Conservation (phyloP, 1,140 invertebrate species). For the Apis laboriosa region DNA sequence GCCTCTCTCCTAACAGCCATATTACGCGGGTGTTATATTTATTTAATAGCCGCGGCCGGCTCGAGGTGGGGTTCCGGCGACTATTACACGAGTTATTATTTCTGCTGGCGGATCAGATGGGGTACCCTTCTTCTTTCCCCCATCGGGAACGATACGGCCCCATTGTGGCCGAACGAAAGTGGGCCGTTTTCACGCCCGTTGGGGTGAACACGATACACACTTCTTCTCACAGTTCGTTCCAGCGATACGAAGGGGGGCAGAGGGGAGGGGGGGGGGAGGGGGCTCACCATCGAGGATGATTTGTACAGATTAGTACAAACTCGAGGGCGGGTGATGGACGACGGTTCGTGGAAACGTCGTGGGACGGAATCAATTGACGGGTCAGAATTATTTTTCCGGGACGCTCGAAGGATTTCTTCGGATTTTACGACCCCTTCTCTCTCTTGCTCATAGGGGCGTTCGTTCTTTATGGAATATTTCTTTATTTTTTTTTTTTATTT, state of each 20-base stretch:
- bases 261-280: not conserved
- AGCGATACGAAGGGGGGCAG: not conserved
- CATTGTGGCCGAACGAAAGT: conserved; percentile 59
- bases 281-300: conserved; percentile 27
- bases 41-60: conserved; percentile 68
- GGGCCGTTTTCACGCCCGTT: conserved; percentile 66
- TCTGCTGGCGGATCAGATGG: conserved; percentile 65
- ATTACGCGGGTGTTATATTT: conserved; percentile 76
- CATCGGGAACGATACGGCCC: conserved; percentile 42
- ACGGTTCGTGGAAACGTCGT: conserved; percentile 12
- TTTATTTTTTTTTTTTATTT: too few species aligned
- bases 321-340: not conserved
- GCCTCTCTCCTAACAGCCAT: conserved; percentile 70
- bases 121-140: conserved; percentile 31
- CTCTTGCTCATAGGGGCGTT: too few species aligned
- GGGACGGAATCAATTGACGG: conserved; percentile 17
- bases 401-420: not conserved
- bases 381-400: not conserved
- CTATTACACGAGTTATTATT: conserved; percentile 73
- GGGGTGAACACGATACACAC: conserved; percentile 67
- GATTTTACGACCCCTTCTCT: conserved; percentile 4
- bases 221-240: conserved; percentile 56
- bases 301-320: conserved; percentile 61
- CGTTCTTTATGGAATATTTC: too few species aligned
- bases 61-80: conserved; percentile 29